Conservation (phyloP, 2,113 vertebrate species). For the Vombatus ursinus region DNA sequence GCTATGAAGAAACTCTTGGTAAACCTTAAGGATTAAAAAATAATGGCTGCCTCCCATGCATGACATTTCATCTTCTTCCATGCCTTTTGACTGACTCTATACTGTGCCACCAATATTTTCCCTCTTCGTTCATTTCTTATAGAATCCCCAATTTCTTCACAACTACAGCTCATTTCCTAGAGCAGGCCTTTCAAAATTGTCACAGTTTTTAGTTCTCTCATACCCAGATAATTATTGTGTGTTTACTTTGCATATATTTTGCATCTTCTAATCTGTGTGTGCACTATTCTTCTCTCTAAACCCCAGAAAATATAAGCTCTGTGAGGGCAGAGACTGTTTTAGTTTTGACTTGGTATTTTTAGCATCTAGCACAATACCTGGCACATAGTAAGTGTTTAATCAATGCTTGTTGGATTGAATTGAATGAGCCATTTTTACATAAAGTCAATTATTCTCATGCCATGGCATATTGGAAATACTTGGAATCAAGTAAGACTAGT, state of each 20-base stretch:
- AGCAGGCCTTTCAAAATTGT: not conserved
- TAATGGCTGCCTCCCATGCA: not conserved
- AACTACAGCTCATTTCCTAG: not conserved
- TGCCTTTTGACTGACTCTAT: not conserved
- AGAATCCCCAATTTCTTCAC: not conserved
- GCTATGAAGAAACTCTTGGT: not conserved
- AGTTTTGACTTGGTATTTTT: not conserved
- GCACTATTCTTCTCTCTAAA: not conserved
- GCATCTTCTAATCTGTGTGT: not conserved
- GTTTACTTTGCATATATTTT: not conserved
- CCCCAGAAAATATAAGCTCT: not conserved
- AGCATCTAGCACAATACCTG: not conserved
- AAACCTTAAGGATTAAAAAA: not conserved
- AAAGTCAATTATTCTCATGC: not conserved
- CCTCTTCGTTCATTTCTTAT: not conserved
- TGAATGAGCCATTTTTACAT: not conserved
- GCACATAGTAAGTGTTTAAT: not conserved
- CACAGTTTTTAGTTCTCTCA: not conserved
- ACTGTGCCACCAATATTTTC: not conserved
- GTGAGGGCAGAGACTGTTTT: not conserved
- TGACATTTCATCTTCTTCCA: not conserved
- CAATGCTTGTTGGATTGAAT: not conserved
- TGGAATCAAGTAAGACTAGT: not conserved
- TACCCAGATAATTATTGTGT: not conserved
- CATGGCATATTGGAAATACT: not conserved